Evolutionary conservation across 2,888 invertebrate genomes (phyloP), one percentile per base, ranked within the genome.

Genomic region (Polymixis lichenea): DNA sequence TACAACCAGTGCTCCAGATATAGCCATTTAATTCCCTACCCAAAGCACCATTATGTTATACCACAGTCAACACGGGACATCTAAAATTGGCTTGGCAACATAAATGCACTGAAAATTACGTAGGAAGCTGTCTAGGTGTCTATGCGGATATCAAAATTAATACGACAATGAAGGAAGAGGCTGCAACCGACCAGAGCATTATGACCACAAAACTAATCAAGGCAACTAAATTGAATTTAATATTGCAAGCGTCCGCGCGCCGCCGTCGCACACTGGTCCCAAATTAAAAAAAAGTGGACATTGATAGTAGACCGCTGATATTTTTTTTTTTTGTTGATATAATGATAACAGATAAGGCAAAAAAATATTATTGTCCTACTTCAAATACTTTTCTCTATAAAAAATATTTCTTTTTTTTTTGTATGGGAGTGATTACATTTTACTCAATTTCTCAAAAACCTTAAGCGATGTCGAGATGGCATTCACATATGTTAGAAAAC

Each of bases 221-320:
- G 92, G 89, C 91, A 89, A 91, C 92, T 94, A 93, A 95, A 95
- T 95, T 95, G 94, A 94, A 95, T 95, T 94, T 94, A 94, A 95
- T 95, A 94, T 95, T 94, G 93, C 93, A 88, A 92, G 91, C 91
- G 91, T 84, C 90, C 90, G 86, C 70, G 86, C 76, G 67, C 72
- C 67, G 80, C n/a, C 71, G 66, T n/a, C n/a, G n/a, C n/a, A n/a
- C n/a, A n/a, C n/a, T n/a, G n/a, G n/a, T n/a, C n/a, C n/a, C n/a
- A n/a, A n/a, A n/a, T n/a, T n/a, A n/a, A n/a, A n/a, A n/a, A n/a
- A n/a, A n/a, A n/a, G n/a, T n/a, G n/a, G n/a, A n/a, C n/a, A n/a
- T n/a, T n/a, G n/a, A n/a, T n/a, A n/a, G n/a, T n/a, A n/a, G n/a
- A n/a, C n/a, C n/a, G n/a, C n/a, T n/a, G n/a, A n/a, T n/a, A n/a